Base-by-base conservation (phyloP, 2,113 vertebrate species). In the Climacteris rufus region DNA sequence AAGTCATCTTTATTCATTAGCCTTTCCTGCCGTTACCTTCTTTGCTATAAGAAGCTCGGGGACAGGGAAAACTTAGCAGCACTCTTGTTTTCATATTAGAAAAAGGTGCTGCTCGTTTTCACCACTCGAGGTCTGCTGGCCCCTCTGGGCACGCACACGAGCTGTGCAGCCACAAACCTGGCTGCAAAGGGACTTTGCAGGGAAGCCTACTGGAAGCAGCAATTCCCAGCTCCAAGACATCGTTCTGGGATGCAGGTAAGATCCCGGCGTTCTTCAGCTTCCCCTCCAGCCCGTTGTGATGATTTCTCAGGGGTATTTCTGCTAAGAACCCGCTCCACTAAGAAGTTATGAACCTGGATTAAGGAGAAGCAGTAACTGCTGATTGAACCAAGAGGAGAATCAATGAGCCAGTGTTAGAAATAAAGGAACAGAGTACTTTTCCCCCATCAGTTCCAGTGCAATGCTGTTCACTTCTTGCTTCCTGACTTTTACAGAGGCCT, bases 381-480 rank as follows among this genome's bases (percentile, higher is more conserved):
- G 96, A 97, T 95, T 87, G 92, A 95, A 95, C 91, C 45, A 61
- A 60, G 78, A 37, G 82, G 35, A 91, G 91, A 97, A 93, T 95
- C 95, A 97, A 96, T 96, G 96, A 97, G 88, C 64, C 95, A 83
- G 75, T 79, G 88, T 93, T 90, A 84, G 72, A 90, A 90, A 93
- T 66, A 52, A 94, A 75, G 84, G 90, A 83, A 93, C 57, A 54
- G 83, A 72, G 56, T 57, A 45, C 80, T 81, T 84, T 45, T 9
- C 17, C 80, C 37, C 64, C 83, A 94, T 91, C 92, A 85, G 74
- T 92, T 96, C 90, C 92, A 93, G 54, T 40, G 74, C 81, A 87
- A 23, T 61, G 42, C 37, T 56, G 50, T 52, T 91, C 50, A 49
- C 78, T 87, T 81, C 44, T 69, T 70, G 66, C 90, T 78, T 92